Percentiles rank a stretch among this genome's conserved stretches.
Evolutionary conservation across 2,888 invertebrate species (phyloP).

Genomic region (Pasiphila rectangulata): DNA sequence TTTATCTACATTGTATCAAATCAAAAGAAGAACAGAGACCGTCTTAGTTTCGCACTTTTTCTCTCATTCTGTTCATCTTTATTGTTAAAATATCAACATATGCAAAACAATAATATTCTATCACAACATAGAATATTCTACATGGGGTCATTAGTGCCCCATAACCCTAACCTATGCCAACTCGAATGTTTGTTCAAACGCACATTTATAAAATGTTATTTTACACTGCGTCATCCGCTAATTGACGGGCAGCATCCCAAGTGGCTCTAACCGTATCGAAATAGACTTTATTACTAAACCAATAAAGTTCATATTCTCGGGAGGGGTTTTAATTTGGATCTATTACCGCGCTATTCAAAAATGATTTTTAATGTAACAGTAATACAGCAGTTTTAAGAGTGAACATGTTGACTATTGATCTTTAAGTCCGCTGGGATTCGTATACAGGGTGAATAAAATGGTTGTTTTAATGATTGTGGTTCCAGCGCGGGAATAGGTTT

Average conservation of each 20-base stretch:
- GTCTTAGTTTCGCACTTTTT: too few relatives aligned
- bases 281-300: conserved; percentile 27
- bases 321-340: conserved; percentile 11
- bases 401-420: conserved; percentile 42
- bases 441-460: conserved; percentile 46
- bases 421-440: conserved; percentile 48
- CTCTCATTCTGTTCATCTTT: background rate
- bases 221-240: conserved; percentile 49
- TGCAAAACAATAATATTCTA: background rate
- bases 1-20: too few relatives aligned
- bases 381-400: conserved; percentile 37
- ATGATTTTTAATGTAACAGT: conserved; percentile 28
- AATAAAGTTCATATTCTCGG: conserved; percentile 31
- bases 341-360: conserved; percentile 32
- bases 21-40: too few relatives aligned
- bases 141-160: conserved; percentile 6
- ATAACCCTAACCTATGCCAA: conserved; percentile 27
- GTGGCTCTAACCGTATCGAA: conserved; percentile 29
- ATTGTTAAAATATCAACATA: background rate
- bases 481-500: conserved; percentile 20
- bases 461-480: conserved; percentile 31
- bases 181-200: conserved; percentile 38
- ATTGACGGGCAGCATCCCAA: conserved; percentile 52
- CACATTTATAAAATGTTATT: conserved; percentile 40
- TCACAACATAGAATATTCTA: background rate